A percentile compares a stretch with the other conserved stretches of the same genome.
Conservation (phyloP, 2,888 invertebrate genomes). For the Bruchidius siliquastri region DNA sequence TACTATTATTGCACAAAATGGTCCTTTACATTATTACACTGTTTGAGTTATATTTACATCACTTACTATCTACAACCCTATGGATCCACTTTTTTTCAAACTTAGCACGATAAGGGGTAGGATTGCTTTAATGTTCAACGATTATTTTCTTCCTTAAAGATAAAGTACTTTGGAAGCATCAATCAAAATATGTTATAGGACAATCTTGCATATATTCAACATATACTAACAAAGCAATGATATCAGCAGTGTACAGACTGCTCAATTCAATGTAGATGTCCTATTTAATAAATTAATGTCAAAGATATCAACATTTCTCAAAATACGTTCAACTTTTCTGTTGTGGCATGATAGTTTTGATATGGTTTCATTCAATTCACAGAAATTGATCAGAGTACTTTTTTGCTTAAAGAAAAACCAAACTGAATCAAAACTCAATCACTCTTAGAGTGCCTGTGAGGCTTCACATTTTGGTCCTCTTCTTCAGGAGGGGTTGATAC, state of each 20-base stretch:
- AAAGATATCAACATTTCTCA: too few species aligned
- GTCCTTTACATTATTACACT: background rate
- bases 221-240: too few species aligned
- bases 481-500: slow-evolving; percentile 39
- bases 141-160: background rate
- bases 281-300: too few species aligned
- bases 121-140: background rate
- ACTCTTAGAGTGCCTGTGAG: slow-evolving; percentile 48
- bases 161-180: background rate
- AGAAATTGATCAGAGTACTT: too few species aligned
- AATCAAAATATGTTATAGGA: background rate
- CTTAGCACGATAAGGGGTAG: background rate
- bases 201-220: too few species aligned
- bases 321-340: too few species aligned
- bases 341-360: too few species aligned
- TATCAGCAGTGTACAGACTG: too few species aligned
- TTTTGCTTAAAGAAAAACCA: background rate
- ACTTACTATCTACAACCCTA: background rate
- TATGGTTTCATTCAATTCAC: too few species aligned
- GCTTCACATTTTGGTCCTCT: slow-evolving; percentile 19
- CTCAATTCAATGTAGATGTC: too few species aligned
- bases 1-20: slow-evolving; percentile 3
- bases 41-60: background rate
- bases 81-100: background rate
- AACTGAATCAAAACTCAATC: slow-evolving; percentile 25